Base-by-base conservation (phyloP, 2,797 vertebrate genomes). In the Rhadinocentrus ornatus region DNA sequence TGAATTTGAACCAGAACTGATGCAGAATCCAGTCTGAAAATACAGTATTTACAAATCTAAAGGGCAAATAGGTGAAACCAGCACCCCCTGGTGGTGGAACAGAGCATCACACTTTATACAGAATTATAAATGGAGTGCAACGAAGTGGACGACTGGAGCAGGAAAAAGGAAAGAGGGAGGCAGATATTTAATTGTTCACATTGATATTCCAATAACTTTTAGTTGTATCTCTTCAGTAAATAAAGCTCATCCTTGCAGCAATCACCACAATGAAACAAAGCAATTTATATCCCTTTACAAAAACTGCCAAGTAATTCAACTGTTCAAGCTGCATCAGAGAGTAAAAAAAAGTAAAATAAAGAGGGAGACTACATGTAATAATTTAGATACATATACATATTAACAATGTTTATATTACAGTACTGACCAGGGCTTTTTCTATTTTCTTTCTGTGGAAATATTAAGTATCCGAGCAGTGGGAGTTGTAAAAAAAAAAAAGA, bases 301-400 rank as follows among this genome's bases (percentile, higher is more conserved):
- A 86, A 92, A 93, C 85, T 86, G 85, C 80, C 48, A 55, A 81
- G 78, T 84, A 80, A 78, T 81, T 87, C 82, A 90, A 92, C 89
- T 90, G 93, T 84, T 93, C 93, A 87, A 94, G 92, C 93, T 89
- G 91, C 93, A 70, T 75, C 66, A 69, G 84, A 88, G 66, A 77
- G 52, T 69, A 18, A 85, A 85, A 75, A 68, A 78, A 82, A 78
- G 64, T 73, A 77, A 86, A 92, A 84, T 62, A 80, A 88, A 86
- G 84, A 60, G 56, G 70, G 73, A 75, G 75, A 75, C 80, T 81
- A 91, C 81, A 27, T 74, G 71, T 86, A 88, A 88, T 86, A 83
- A 89, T 86, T 84, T 78, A 83, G 79, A 93, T 81, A 86, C 88
- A 93, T 94, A 86, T 93, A 94, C 93, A 94, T 93, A 93, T 93